Percentiles rank a stretch among this genome's conserved stretches.
These are phyloP conservation scores for Serinus canaria DNA, from an alignment of 2,113 vertebrate species.

Conservation along the genomic window DNA sequence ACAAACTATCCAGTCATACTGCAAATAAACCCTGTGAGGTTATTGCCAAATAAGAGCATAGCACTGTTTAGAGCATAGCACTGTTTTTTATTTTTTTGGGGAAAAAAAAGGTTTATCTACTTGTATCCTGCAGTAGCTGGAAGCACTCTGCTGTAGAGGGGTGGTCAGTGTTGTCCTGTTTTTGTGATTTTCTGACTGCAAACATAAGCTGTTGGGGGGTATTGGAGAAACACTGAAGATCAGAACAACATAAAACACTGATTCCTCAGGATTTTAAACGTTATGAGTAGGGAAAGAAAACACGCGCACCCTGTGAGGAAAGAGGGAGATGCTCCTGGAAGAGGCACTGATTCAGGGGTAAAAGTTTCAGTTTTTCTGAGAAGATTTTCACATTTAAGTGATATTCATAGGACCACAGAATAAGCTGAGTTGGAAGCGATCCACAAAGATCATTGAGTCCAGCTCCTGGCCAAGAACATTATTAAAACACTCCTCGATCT, in stretches of 20 bases:
- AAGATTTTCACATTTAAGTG: not conserved
- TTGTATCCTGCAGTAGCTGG: not conserved
- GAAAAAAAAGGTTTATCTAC: not conserved
- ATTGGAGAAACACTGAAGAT: not conserved
- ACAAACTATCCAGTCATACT: not conserved
- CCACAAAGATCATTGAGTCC: accelerated
- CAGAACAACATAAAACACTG: not conserved
- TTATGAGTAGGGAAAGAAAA: not conserved
- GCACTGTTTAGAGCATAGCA: not conserved
- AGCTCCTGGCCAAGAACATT: too few relatives aligned
- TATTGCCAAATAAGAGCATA: not conserved
- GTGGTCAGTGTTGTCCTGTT: not conserved
- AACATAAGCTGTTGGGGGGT: not conserved
- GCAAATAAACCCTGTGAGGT: not conserved
- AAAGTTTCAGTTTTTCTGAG: not conserved
- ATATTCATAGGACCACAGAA: too few relatives aligned
- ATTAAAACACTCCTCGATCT: too few relatives aligned
- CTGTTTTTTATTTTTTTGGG: accelerated
- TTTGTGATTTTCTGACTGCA: not conserved
- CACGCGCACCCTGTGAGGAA: accelerated
- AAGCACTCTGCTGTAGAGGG: not conserved
- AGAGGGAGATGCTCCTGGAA: accelerated
- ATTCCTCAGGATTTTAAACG: not conserved
- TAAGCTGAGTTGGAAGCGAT: not conserved
- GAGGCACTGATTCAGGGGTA: accelerated